These are phyloP conservation scores for Rhipidura dahli DNA, from an alignment of 2,113 vertebrate genomes.

Conservation along the genomic window DNA sequence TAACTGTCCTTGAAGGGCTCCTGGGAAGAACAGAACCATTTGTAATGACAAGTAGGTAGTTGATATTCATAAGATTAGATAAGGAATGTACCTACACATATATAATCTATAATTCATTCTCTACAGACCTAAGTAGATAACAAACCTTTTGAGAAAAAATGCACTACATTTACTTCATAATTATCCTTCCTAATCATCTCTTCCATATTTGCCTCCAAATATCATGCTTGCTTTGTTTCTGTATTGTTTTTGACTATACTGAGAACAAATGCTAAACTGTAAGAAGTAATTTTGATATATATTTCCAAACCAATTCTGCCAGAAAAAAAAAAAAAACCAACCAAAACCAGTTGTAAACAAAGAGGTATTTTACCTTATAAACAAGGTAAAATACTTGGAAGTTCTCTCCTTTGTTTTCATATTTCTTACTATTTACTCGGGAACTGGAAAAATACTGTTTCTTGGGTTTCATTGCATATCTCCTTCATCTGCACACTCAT, in stretches of 20 bases:
- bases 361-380: background rate
- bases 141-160: background rate
- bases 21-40: background rate
- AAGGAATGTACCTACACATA: background rate
- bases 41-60: background rate
- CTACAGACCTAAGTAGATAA: background rate
- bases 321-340: background rate
- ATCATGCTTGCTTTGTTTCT: background rate
- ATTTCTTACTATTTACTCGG: background rate
- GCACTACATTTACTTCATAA: background rate
- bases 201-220: background rate
- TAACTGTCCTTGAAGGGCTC: background rate
- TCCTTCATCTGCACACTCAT: background rate
- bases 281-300: background rate
- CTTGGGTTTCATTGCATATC: background rate
- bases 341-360: background rate
- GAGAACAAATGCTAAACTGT: background rate
- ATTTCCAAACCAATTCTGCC: background rate
- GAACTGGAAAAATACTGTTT: background rate
- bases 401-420: background rate
- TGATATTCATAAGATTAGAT: background rate
- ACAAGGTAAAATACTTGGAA: too few relatives aligned
- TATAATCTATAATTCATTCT: background rate
- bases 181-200: background rate
- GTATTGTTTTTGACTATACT: background rate